Base-by-base conservation (phyloP, 92 coral and sea anemone genomes). In the Plumapathes pennacea region DNA sequence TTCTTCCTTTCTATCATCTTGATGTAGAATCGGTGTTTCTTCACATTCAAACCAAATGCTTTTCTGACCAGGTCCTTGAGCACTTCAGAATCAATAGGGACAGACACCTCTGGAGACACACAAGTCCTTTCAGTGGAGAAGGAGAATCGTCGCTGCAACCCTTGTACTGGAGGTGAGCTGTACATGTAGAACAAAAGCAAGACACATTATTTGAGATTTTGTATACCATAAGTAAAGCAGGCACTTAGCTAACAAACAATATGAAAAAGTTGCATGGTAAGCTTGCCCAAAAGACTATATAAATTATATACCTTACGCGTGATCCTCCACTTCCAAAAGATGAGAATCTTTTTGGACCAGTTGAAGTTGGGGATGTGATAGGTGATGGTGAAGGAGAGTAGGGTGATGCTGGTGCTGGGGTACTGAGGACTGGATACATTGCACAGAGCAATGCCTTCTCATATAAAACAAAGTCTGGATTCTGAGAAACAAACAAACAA, bases 361-460 rank as follows among this genome's bases (percentile, higher is more conserved):
- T 10, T 60, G 67, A 41, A 17, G 19, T 21, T 11, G 25, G 5
- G 31, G 22, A 38, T 22, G 67, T 29, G 5, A 72, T 29, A 3
- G 71, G 74, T 33, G 78, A 51, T 7, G 50, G 26, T 10, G 70
- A 50, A 13, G 95, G 95, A 44, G 89, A 86, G 52, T 72, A 74
- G 3, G 89, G 79, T 25, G 89, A 71, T 0, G 83, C 75, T 1
- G 59, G 46, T 6, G 80, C 79, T 1, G 89, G 79, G 22, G 44
- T 72, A 69, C 86, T 69, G 5, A 86, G 79, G 14, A 59, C 73
- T 14, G 95, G 95, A 9, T 62, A 46, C 57, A 45, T 72, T 13
- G 75, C 83, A 67, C 95, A 87, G 28, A 60, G 75, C 14, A 77
- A 60, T 2, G 68, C 95, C 66, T 76, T 87, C 52, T 83, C 75